phyloP scores from a whole-genome alignment of 2,113 vertebrate genomes.

The Rhinopomastus cyanomelas region DNA sequence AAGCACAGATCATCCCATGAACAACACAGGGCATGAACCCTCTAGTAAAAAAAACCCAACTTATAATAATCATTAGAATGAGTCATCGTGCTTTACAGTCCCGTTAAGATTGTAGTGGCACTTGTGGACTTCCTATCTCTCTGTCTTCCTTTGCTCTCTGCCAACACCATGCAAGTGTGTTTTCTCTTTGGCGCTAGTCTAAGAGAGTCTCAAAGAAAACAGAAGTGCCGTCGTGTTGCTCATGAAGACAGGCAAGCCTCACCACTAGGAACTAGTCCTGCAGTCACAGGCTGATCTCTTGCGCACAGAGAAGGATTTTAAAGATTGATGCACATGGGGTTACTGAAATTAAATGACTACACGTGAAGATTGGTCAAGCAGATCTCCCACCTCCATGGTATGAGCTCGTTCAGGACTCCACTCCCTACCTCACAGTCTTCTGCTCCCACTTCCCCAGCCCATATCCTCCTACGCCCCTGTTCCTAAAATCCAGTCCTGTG shows the following conservation, averaged over 20 bases:
- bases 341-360: background rate
- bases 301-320: background rate
- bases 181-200: background rate
- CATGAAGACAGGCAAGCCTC: background rate
- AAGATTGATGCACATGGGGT: background rate
- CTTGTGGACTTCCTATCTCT: background rate
- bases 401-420: background rate
- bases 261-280: background rate
- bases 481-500: background rate
- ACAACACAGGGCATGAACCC: background rate
- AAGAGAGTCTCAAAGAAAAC: background rate
- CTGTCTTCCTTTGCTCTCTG: background rate
- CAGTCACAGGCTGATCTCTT: background rate
- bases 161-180: background rate
- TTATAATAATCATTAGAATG: background rate
- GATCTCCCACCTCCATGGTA: background rate
- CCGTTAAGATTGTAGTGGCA: background rate
- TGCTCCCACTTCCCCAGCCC: background rate
- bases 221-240: background rate
- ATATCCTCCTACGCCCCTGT: rapidly evolving
- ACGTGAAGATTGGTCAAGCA: background rate
- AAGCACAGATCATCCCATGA: background rate
- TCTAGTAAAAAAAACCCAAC: background rate
- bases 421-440: background rate
- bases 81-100: background rate